These are phyloP conservation scores for Lepidostoma basale DNA, from an alignment of 1,140 invertebrate species.

Conservation along the genomic window DNA sequence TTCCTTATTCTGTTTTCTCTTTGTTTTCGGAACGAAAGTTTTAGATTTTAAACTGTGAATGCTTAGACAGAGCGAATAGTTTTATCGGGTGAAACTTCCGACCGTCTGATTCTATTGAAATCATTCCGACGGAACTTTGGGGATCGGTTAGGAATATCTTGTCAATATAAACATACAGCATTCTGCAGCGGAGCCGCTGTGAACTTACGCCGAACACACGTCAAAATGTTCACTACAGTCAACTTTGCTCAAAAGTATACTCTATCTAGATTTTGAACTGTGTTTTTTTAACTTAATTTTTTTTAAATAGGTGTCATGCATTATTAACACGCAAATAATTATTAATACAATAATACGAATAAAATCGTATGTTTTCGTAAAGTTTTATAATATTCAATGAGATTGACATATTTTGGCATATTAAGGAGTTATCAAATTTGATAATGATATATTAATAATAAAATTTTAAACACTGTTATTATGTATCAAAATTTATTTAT, in stretches of 20 bases:
- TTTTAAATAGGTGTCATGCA: no score
- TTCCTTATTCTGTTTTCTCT: no score
- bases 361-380: no score
- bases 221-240: constrained; percentile 6
- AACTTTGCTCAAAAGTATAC: neutral
- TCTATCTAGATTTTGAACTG: neutral
- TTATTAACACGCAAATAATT: no score
- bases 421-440: no score
- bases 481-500: no score
- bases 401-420: no score
- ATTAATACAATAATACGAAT: no score
- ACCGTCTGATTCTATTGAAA: constrained; percentile 36
- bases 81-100: constrained; percentile 36
- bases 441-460: no score
- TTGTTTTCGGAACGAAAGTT: constrained; percentile 21
- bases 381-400: no score
- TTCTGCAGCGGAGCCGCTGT: neutral
- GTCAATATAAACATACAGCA: constrained; percentile 17
- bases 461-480: no score
- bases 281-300: no score
- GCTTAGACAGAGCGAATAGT: constrained; percentile 32
- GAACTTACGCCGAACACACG: neutral
- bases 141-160: constrained; percentile 25
- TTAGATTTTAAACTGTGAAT: constrained; percentile 2
- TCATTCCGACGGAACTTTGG: constrained; percentile 22